A percentile compares a stretch with the other conserved stretches of the same genome.
Conservation (phyloP, 2,888 invertebrate species). For the Drosophila ustulata region DNA sequence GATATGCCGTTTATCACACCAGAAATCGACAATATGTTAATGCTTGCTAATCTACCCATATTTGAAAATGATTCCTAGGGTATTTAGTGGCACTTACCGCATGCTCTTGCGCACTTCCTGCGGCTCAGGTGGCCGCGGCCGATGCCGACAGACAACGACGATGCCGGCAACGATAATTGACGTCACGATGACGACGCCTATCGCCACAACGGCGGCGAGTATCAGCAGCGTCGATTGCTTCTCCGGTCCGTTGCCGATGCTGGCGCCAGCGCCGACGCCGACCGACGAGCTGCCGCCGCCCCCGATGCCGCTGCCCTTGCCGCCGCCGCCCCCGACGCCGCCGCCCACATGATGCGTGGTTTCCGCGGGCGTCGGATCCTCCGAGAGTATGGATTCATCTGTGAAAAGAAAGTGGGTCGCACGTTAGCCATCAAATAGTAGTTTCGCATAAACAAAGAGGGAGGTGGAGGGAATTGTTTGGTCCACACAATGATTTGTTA, state of each 20-base stretch:
- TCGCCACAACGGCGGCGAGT: constrained; percentile 85
- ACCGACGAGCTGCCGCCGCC: constrained; percentile 50
- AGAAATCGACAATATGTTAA: too few relatives aligned
- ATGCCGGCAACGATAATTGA: constrained; percentile 86
- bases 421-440: constrained; percentile 39
- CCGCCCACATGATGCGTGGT: constrained; percentile 84
- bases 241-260: constrained; percentile 78
- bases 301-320: constrained; percentile 42
- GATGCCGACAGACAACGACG: constrained; percentile 85
- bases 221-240: constrained; percentile 85
- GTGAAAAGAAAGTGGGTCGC: constrained; percentile 30
- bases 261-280: constrained; percentile 76
- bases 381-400: constrained; percentile 85
- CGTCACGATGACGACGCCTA: constrained; percentile 85
- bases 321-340: constrained; percentile 29
- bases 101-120: constrained; percentile 85
- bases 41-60: not conserved
- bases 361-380: constrained; percentile 85
- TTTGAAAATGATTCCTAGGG: constrained; percentile 14
- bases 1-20: too few relatives aligned
- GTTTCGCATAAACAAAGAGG: not conserved
- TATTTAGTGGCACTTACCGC: constrained; percentile 81
- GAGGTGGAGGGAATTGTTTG: too few relatives aligned
- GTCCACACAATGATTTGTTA: constrained; percentile 72
- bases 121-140: constrained; percentile 85